These are phyloP conservation scores for Pogona vitticeps DNA, from an alignment of 2,113 vertebrate species.

Conservation along the genomic window DNA sequence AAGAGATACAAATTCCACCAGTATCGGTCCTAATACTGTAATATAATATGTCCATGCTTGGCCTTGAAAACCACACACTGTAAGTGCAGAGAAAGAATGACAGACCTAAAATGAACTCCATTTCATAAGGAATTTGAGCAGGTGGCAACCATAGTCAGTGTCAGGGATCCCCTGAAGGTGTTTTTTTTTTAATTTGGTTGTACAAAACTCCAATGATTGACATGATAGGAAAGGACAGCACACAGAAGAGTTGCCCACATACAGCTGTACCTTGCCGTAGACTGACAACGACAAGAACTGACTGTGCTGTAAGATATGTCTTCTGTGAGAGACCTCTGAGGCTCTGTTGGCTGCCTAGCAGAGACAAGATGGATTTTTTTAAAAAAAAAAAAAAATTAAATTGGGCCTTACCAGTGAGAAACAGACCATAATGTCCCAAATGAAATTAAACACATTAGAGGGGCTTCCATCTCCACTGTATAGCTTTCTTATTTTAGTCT, in stretches of 20 bases:
- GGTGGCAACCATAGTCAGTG: conserved; percentile 8
- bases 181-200: conserved; percentile 10
- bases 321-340: not conserved
- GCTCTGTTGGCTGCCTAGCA: not conserved
- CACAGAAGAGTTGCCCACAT: not conserved
- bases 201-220: conserved; percentile 1
- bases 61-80: not conserved
- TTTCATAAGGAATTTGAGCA: conserved; percentile 16
- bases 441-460: not conserved
- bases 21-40: conserved; percentile 39
- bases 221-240: conserved; percentile 27
- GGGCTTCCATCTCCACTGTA: not conserved
- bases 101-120: not conserved
- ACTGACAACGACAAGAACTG: not conserved
- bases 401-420: not conserved
- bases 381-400: not conserved
- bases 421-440: not conserved
- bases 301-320: not conserved
- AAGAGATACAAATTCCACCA: conserved; percentile 47
- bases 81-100: not conserved
- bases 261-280: not conserved
- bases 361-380: not conserved
- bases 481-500: not conserved
- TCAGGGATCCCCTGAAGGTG: conserved; percentile 19
- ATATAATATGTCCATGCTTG: conserved; percentile 45